A percentile compares a stretch with the other conserved stretches of the same genome.
These are phyloP conservation scores for Cynopterus brachyotis DNA, from an alignment of 2,113 vertebrate species.

Conservation along the genomic window DNA sequence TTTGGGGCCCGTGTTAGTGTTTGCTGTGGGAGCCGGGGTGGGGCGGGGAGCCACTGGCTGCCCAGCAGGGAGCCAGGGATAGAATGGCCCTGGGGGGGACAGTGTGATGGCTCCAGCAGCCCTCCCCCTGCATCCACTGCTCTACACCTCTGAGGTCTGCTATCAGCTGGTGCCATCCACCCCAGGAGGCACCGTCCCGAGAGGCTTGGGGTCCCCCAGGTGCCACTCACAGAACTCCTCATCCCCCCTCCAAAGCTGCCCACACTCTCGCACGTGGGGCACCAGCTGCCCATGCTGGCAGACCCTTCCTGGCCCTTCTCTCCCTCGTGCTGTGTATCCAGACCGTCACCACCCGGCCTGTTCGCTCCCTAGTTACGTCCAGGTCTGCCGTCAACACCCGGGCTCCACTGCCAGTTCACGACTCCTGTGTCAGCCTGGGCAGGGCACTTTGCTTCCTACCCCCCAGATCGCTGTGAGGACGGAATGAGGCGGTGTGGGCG, in stretches of 20 bases:
- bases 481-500: fast-evolving
- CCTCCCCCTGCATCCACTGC: background rate
- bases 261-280: too few relatives aligned
- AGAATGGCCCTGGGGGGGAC: background rate
- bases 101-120: background rate
- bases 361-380: background rate
- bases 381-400: too few relatives aligned
- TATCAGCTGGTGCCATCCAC: background rate
- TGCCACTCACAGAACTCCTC: background rate
- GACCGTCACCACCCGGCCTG: fast-evolving
- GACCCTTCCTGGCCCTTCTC: background rate
- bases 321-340: background rate
- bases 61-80: background rate
- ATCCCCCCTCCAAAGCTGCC: too few relatives aligned
- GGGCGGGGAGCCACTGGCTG: background rate
- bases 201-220: background rate
- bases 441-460: background rate
- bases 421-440: background rate
- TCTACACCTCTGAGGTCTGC: background rate
- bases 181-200: background rate
- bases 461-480: background rate
- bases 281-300: fast-evolving
- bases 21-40: background rate
- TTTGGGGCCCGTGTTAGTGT: background rate
- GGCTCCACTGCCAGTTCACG: background rate